phyloP scores from a whole-genome alignment of 2,888 invertebrate genomes.

The Drosophila sordidula region DNA sequence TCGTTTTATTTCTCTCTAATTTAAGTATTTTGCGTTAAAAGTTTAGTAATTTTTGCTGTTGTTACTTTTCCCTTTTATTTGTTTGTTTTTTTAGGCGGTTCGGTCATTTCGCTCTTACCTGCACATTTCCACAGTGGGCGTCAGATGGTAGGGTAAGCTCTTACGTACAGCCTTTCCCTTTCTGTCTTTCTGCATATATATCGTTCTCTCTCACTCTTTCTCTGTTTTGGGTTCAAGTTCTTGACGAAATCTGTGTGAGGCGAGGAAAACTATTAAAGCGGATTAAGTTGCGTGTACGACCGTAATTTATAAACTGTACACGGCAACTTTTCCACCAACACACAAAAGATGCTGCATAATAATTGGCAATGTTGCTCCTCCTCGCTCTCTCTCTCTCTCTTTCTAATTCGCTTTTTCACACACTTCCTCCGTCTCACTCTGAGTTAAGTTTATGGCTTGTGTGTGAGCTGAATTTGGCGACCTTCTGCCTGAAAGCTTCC shows the following conservation, averaged over 20 bases:
- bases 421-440: neutral
- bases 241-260: slow-evolving; percentile 50
- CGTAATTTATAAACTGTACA: slow-evolving; percentile 61
- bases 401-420: neutral
- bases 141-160: neutral
- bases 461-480: slow-evolving; percentile 49
- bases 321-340: slow-evolving; percentile 45
- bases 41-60: slow-evolving; percentile 30
- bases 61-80: slow-evolving; percentile 13
- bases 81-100: slow-evolving; percentile 20
- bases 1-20: neutral
- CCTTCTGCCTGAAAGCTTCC: slow-evolving; percentile 56
- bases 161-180: neutral
- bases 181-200: slow-evolving; percentile 3
- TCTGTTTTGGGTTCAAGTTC: slow-evolving; percentile 43
- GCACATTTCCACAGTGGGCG: too few species aligned
- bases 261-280: slow-evolving; percentile 57
- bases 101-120: slow-evolving; percentile 32
- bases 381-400: neutral
- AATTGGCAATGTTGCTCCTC: slow-evolving; percentile 49
- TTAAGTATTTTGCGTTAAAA: slow-evolving; percentile 20
- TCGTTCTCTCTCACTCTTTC: neutral
- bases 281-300: slow-evolving; percentile 61
- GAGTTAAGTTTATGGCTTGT: slow-evolving; percentile 42
- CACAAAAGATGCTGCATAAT: slow-evolving; percentile 60